A percentile compares a stretch with the other conserved stretches of the same genome.
Evolutionary conservation across 2,888 invertebrate genomes (phyloP).

Genomic region (Lycia hirtaria): DNA sequence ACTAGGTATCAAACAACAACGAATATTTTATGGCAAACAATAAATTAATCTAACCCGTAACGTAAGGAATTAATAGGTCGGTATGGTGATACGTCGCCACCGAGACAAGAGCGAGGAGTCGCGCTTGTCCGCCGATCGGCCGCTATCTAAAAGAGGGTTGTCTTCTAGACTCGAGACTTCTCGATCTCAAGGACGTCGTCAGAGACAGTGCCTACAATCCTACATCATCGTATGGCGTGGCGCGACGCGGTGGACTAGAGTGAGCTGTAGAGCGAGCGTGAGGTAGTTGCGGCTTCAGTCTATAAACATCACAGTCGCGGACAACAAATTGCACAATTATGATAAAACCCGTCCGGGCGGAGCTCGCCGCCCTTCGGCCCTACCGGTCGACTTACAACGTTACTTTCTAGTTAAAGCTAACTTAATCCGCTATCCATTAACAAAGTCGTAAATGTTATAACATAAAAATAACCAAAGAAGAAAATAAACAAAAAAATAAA

Average conservation of each 20-base stretch:
- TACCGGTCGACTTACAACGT: slow-evolving; percentile 69
- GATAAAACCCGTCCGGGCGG: slow-evolving; percentile 68
- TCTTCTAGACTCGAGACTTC: too few species aligned
- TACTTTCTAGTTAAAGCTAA: slow-evolving; percentile 80
- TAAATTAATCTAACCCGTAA: slow-evolving; percentile 71
- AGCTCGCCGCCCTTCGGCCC: slow-evolving; percentile 65
- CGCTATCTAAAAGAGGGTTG: too few species aligned
- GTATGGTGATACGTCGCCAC: slow-evolving; percentile 67
- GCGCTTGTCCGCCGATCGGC: slow-evolving; percentile 43
- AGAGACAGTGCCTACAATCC: too few species aligned
- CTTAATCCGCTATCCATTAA: slow-evolving; percentile 77
- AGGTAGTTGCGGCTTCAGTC: slow-evolving; percentile 87
- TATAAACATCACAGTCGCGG: slow-evolving; percentile 89
- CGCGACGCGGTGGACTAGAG: slow-evolving; percentile 80
- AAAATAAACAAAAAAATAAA: slow-evolving; percentile 78
- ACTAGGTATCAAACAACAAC: slow-evolving; percentile 69
- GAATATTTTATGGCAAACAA: slow-evolving; percentile 79
- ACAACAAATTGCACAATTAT: slow-evolving; percentile 82
- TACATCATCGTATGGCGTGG: slow-evolving; percentile 48
- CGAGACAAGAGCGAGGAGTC: slow-evolving; percentile 66
- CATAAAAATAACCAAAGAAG: slow-evolving; percentile 77
- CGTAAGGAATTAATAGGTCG: slow-evolving; percentile 62
- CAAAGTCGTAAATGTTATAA: slow-evolving; percentile 81
- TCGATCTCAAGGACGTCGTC: slow-evolving; percentile 13
- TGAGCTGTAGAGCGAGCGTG: slow-evolving; percentile 79